phyloP scores from a whole-genome alignment of 2,113 vertebrate genomes.

The Bujurquina vittata region DNA sequence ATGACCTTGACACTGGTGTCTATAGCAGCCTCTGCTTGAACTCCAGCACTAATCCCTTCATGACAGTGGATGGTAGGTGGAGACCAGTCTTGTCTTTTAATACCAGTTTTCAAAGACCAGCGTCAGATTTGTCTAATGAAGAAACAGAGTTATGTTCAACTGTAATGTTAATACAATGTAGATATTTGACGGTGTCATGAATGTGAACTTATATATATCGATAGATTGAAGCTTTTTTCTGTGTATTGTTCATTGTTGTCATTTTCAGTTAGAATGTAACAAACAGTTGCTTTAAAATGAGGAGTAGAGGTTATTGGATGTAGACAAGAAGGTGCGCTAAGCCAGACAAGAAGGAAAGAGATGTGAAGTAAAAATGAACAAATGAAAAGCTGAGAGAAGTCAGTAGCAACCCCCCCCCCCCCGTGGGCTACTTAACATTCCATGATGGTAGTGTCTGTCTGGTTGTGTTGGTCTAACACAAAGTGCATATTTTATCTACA shows the following conservation, averaged over 20 bases:
- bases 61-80: conserved; percentile 78
- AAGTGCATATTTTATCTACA: background rate
- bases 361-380: background rate
- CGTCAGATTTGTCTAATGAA: background rate
- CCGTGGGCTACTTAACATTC: conserved; percentile 34
- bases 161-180: background rate
- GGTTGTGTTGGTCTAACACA: background rate
- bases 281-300: background rate
- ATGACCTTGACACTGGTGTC: conserved; percentile 21
- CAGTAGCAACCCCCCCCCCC: background rate
- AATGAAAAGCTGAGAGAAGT: conserved; percentile 26
- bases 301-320: background rate
- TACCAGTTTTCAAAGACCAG: background rate
- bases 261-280: background rate
- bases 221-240: background rate
- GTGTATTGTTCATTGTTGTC: background rate
- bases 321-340: background rate
- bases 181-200: background rate
- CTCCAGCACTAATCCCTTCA: conserved; percentile 56
- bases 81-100: background rate
- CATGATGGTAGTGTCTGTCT: conserved; percentile 26
- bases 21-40: conserved; percentile 30
- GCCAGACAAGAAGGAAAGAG: background rate
- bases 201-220: background rate
- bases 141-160: background rate